Evolutionary conservation across 92 coral and sea anemone genomes (phyloP).

Genomic region (Diadumene lineata): DNA sequence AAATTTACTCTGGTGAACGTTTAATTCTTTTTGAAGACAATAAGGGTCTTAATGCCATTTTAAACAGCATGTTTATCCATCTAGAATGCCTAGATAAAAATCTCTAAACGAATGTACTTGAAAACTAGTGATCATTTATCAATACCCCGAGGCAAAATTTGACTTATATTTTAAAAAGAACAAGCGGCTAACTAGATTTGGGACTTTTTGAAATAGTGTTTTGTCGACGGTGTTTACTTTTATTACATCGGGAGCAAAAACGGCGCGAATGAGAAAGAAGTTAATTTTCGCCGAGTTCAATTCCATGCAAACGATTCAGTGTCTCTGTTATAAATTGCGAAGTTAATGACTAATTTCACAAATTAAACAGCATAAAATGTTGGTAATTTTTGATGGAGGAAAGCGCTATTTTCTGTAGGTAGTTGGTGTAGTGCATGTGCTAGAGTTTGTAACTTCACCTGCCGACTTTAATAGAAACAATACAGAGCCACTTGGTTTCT

Average conservation of each 20-base stretch:
- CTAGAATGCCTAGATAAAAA: conserved; percentile 2
- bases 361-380: neutral
- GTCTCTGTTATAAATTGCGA: conserved; percentile 25
- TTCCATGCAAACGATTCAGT: neutral
- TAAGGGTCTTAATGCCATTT: conserved; percentile 18
- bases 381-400: neutral
- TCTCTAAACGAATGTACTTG: neutral
- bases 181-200: neutral
- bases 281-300: neutral
- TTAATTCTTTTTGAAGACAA: conserved; percentile 25
- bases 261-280: neutral
- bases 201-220: neutral
- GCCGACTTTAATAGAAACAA: conserved; percentile 63
- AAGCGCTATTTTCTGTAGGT: neutral
- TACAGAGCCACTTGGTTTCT: conserved; percentile 73
- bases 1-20: conserved; percentile 13
- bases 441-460: conserved; percentile 57
- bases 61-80: conserved; percentile 10
- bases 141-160: neutral
- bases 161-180: neutral
- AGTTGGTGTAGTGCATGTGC: conserved; percentile 16
- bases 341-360: conserved; percentile 6
- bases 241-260: neutral
- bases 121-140: neutral
- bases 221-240: neutral